phyloP scores from a whole-genome alignment of 2,797 vertebrate genomes.

The Pipistrellus pipistrellus region DNA sequence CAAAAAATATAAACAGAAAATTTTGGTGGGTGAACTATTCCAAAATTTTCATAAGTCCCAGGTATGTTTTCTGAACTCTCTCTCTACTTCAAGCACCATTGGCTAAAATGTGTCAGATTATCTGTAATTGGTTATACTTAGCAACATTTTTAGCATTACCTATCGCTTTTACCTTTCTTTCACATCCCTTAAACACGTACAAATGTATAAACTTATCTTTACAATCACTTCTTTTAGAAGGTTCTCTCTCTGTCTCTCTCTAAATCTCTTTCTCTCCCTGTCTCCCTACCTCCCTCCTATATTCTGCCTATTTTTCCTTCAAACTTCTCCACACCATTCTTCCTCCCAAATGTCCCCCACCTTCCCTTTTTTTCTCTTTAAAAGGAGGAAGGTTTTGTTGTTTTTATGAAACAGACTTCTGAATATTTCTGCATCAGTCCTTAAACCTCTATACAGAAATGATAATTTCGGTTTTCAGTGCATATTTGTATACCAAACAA shows the following conservation, averaged over 20 bases:
- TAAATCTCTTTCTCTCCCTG: neutral
- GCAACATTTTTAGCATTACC: neutral
- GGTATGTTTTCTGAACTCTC: constrained; percentile 23
- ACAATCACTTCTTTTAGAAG: neutral
- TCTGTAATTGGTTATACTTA: neutral
- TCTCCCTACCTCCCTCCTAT: neutral
- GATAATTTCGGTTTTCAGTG: neutral
- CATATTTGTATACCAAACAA: constrained; percentile 1
- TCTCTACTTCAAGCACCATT: neutral
- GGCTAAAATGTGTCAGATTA: neutral
- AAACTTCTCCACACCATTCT: neutral
- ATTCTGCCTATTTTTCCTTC: constrained; percentile 8
- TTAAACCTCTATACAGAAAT: neutral
- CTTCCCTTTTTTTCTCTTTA: neutral
- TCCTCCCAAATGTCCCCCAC: neutral
- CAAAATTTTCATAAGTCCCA: neutral
- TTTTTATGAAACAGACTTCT: constrained; percentile 6
- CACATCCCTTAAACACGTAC: neutral
- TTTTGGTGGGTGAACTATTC: neutral
- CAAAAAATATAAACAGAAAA: constrained; percentile 57
- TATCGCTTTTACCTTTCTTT: neutral
- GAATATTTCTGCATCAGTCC: neutral
- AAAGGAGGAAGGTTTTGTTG: constrained; percentile 8
- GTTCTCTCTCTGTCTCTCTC: too few relatives aligned
- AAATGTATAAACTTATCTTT: neutral